Base-by-base conservation (phyloP, 53 echinoderm and acorn worm species). In the Apostichopus leukothele region DNA sequence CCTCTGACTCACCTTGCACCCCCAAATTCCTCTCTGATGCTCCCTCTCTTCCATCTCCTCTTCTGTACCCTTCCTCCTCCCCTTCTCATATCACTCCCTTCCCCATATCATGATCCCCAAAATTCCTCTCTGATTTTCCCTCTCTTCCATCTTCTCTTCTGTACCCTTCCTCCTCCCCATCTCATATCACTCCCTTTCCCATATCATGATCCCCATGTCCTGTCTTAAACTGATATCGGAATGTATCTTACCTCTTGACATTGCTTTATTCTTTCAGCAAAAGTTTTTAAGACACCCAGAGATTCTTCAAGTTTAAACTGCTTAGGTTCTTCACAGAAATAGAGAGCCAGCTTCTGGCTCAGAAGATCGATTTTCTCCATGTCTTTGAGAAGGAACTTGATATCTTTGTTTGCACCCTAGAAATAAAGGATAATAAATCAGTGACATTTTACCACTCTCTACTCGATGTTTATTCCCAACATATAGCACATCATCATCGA, bases 321-420 rank as follows among this genome's bases (percentile, higher is more conserved):
- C n/a, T 63, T 84, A 20, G 85, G 85, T 50, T 85, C 85, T 25
- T 85, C 85, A 66, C 85, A 85, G 85, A 85, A 26, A 94, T 74
- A 88, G 52, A 75, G 79, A 50, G 95, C 95, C 63, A 98, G 90
- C 12, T 98, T 93, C 67, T 89, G 79, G n/a, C 93, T 89, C 14
- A 93, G 89, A 27, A 86, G 60, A 57, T 94, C 88, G 88, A 98
- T 95, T 59, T 88, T 86, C 9, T 88, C 67, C n/a, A 98, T 88
- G 6, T 91, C 90, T 59, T 88, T 83, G 55, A 93, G 79, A 23
- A 98, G 89, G 12, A 88, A 85, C 50, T 68, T 91, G 50, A 92
- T 90, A 68, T 97, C 95, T 51, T 73, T 74, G 59, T 90, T 39
- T n/a, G 95, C 95, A 74, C 76, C 75, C 97, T 97, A 75, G 83